Percentiles rank a stretch among this genome's conserved stretches.
Evolutionary conservation across 2,113 vertebrate species (phyloP).

Genomic region (Cromileptes altivelis): DNA sequence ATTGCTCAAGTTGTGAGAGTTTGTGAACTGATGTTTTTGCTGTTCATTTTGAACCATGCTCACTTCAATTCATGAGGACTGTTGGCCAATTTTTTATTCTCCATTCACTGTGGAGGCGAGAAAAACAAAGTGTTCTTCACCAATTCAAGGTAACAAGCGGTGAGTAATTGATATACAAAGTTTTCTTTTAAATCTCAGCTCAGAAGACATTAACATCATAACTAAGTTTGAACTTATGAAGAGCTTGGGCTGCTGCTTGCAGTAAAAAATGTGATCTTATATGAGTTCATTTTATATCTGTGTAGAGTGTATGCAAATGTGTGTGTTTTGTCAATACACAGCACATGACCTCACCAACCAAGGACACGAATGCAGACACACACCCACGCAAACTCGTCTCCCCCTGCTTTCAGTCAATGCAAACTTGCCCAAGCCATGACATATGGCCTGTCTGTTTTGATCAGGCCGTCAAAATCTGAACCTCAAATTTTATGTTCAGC

Average conservation of each 20-base stretch:
- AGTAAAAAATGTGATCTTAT: neutral
- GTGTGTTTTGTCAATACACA: neutral
- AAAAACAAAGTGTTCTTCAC: no score
- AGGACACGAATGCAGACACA: conserved; percentile 6
- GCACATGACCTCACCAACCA: neutral
- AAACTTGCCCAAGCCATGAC: conserved; percentile 42
- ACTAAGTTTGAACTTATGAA: neutral
- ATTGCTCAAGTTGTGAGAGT: no score
- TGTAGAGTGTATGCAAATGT: conserved; percentile 27
- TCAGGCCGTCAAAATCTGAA: conserved; percentile 49
- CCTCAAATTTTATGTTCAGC: conserved; percentile 58
- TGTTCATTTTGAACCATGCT: no score
- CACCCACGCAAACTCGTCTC: neutral
- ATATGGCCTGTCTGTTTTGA: conserved; percentile 66
- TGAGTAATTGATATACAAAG: no score
- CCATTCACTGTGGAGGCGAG: no score
- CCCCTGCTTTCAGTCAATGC: conserved; percentile 14
- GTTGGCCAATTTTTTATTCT: no score
- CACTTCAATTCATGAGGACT: no score
- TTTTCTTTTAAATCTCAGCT: no score
- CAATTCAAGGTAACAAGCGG: no score
- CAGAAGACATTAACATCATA: no score
- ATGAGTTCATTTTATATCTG: neutral
- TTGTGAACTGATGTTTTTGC: no score
- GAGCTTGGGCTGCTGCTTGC: neutral